These are phyloP conservation scores for Pardalotus punctatus DNA, from an alignment of 2,113 vertebrate genomes.

Conservation along the genomic window DNA sequence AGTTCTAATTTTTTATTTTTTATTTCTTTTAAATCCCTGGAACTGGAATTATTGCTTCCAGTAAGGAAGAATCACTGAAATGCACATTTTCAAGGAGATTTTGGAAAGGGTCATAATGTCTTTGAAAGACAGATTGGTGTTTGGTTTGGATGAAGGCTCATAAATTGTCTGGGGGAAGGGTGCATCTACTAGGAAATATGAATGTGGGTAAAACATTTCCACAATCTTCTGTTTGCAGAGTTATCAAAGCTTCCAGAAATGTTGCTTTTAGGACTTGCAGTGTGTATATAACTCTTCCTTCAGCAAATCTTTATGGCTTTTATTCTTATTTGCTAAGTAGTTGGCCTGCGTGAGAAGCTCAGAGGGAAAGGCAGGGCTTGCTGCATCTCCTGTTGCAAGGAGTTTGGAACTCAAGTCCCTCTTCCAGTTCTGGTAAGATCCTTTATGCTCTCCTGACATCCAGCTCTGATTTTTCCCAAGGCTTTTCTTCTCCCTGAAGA, in stretches of 20 bases:
- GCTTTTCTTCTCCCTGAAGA: background rate
- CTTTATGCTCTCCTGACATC: background rate
- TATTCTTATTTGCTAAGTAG: background rate
- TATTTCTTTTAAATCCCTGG: background rate
- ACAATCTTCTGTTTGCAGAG: background rate
- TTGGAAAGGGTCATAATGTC: background rate
- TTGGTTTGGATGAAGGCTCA: background rate
- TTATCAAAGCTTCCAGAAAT: slow-evolving; percentile 10
- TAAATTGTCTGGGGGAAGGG: background rate
- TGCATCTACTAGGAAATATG: background rate
- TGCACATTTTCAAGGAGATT: background rate
- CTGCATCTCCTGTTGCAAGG: background rate
- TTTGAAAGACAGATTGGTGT: background rate
- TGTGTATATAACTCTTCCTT: background rate
- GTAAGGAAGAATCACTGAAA: background rate
- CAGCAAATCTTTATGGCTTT: background rate
- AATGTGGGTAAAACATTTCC: background rate
- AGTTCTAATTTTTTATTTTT: background rate
- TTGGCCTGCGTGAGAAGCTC: background rate
- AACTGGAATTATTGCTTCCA: background rate
- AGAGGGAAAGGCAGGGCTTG: background rate
- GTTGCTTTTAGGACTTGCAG: background rate
- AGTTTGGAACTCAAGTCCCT: background rate
- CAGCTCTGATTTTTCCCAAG: background rate
- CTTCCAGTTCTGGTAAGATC: background rate